A percentile compares a stretch with the other conserved stretches of the same genome.
Evolutionary conservation across 2,113 vertebrate species (phyloP).

Genomic region (Sialia sialis): DNA sequence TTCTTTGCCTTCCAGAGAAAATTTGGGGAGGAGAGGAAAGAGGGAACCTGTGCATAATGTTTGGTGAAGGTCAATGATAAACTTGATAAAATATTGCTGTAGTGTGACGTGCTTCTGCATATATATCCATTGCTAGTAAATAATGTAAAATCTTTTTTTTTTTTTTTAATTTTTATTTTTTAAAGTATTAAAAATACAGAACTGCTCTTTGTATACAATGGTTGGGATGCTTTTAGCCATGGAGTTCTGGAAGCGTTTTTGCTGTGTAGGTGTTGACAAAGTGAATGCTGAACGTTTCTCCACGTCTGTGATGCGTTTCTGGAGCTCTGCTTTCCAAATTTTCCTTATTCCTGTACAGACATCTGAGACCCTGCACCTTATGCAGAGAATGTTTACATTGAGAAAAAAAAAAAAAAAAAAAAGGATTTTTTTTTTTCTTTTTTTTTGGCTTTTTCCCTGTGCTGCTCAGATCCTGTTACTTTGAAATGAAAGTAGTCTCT

Average conservation of each 20-base stretch:
- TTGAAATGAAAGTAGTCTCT: slow-evolving; percentile 16
- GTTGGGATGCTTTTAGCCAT: slow-evolving; percentile 14
- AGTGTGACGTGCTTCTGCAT: slow-evolving; percentile 31
- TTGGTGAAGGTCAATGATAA: neutral
- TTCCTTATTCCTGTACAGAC: slow-evolving; percentile 35
- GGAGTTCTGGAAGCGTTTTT: slow-evolving; percentile 18
- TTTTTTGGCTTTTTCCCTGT: neutral
- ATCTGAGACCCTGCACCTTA: slow-evolving; percentile 45
- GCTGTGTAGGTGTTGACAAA: neutral
- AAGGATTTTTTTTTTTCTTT: neutral
- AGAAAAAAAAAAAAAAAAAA: neutral
- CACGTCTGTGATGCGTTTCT: neutral
- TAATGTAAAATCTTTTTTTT: neutral
- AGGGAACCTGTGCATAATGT: neutral
- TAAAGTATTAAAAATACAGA: neutral
- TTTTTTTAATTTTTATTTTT: neutral
- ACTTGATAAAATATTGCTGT: neutral
- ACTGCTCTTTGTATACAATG: neutral
- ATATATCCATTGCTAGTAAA: slow-evolving; percentile 33
- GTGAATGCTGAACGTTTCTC: slow-evolving; percentile 19
- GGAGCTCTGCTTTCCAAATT: neutral
- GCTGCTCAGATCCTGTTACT: neutral
- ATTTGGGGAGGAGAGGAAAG: neutral
- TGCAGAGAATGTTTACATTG: slow-evolving; percentile 59
- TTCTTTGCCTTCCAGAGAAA: neutral